Evolutionary conservation across 2,797 vertebrate genomes (phyloP), one percentile per base, ranked within the genome.

Genomic region (Thaleichthys pacificus): DNA sequence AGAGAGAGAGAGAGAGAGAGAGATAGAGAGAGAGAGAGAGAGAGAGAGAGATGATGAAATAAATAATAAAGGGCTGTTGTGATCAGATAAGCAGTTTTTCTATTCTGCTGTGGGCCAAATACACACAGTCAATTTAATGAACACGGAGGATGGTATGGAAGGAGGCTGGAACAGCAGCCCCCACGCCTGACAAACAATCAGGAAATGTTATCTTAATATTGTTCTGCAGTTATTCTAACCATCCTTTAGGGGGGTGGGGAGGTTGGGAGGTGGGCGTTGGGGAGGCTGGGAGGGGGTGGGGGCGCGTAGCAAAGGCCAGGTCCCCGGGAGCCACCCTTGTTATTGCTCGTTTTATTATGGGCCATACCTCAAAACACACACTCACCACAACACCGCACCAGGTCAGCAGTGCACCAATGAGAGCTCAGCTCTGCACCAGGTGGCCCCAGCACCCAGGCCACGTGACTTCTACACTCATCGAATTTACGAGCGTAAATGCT

Each of bases 341-440:
- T 97, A 96, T 95, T 96, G 95, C 94, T 94, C 95, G 92, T 93
- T 95, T 96, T 96, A 95, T 96, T 96, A 94, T 94, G 93, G 91
- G 91, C 92, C 91, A 91, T 94, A 94, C 93, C 94, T 95, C 93
- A 95, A 92, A 47, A 67, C 84, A 77, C 79, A 82, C 81, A 82
- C 87, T 86, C 83, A 86, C 83, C 15, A 61, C 28, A 49, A 61
- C 35, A 62, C 74, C 65, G 42, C 35, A 22, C 12, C 35, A 9
- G 38, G 14, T 8, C 38, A 22, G 35, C 9, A 66, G 4, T 12
- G 63, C 22, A 65, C 35, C 38, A 42, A 65, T 32, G 12, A 42
- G n/a, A 4, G n/a, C 14, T 11, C 12, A 5, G 12, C 22, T 22
- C 57, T 60, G 57, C 57, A 47, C 11, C 11, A 8, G 42, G 63